These are phyloP conservation scores for Vesta saturnalis DNA, from an alignment of 2,888 invertebrate genomes.

Conservation along the genomic window DNA sequence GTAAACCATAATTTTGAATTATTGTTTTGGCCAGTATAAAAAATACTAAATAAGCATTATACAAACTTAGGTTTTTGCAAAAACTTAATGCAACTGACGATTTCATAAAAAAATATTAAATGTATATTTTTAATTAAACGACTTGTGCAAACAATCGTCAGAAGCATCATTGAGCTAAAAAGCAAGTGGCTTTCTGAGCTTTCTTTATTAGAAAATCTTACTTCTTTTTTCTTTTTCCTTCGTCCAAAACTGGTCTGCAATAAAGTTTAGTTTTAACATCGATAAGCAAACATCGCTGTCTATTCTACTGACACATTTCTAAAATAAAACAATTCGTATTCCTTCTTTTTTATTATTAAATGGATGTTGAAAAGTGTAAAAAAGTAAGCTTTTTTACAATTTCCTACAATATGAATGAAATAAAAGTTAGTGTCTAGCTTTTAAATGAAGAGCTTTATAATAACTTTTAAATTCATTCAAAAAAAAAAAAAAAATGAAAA, in stretches of 20 bases:
- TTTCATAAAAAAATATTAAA: conserved; percentile 16
- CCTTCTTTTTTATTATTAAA: conserved; percentile 33
- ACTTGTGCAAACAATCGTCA: conserved; percentile 52
- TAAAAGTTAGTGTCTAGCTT: conserved; percentile 3
- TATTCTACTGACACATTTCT: conserved; percentile 48
- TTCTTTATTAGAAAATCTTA: conserved; percentile 75
- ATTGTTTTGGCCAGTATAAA: conserved; percentile 18
- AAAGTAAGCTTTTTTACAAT: conserved; percentile 1
- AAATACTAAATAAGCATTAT: conserved; percentile 29
- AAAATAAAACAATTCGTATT: conserved; percentile 28
- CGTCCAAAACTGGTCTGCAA: conserved; percentile 93
- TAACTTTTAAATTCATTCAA: background rate
- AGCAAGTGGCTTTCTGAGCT: conserved; percentile 59
- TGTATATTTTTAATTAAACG: background rate
- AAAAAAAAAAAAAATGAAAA: conserved; percentile 12
- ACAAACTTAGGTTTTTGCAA: conserved; percentile 33
- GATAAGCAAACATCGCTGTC: conserved; percentile 59
- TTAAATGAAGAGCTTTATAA: background rate
- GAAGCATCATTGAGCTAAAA: conserved; percentile 58
- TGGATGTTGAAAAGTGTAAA: conserved; percentile 1
- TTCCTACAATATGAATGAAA: background rate
- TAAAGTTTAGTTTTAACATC: conserved; percentile 64
- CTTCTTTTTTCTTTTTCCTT: conserved; percentile 98
- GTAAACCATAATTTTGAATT: background rate
- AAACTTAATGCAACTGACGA: conserved; percentile 34